Base-by-base conservation (phyloP, 2,797 vertebrate genomes). In the Phoebastria nigripes region DNA sequence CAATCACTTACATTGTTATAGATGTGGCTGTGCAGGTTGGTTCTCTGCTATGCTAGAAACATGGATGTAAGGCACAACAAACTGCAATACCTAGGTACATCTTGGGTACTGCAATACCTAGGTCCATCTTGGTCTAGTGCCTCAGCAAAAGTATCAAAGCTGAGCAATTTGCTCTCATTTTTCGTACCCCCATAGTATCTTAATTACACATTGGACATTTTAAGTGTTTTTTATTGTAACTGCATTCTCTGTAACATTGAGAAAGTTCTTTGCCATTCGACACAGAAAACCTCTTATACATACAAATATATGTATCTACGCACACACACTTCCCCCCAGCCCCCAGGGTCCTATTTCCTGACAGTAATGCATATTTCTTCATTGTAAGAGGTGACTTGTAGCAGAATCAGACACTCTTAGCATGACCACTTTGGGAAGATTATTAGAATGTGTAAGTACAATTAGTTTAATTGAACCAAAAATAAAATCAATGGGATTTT, bases 401-500 rank as follows among this genome's bases (percentile, higher is more conserved):
- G 56, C 29, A 90, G 52, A 80, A 71, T 65, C 41, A 25, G 31
- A 65, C 24, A 22, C 56, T 44, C 9, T 42, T 31, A 80, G 31
- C 37, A 59, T 29, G 14, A 54, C 22, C 44, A 47, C 29, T 52
- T 71, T 14, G 8, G 49, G 37, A 82, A 49, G 74, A 86, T 18
- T 67, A 89, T 63, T 85, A 13, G 4, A 61, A 71, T 17, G 12
- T 58, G 4, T 21, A 72, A 66, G 20, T 41, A 76, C 15, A 63
- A 46, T 12, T 46, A 55, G 17, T 72, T 94, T 70, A 77, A 88
- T 18, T 54, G 28, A 89, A 74, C 4, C 0, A 3, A 70, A 94
- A 95, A 92, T 80, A 89, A 95, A 90, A 94, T 39, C 41, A 54
- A 25, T 9, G 37, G 11, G 46, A 72, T 66, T 85, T 92, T 70